Evolutionary conservation across 37 sponge, comb jelly and placozoan species (phyloP).

Genomic region (Beroe ovata): DNA sequence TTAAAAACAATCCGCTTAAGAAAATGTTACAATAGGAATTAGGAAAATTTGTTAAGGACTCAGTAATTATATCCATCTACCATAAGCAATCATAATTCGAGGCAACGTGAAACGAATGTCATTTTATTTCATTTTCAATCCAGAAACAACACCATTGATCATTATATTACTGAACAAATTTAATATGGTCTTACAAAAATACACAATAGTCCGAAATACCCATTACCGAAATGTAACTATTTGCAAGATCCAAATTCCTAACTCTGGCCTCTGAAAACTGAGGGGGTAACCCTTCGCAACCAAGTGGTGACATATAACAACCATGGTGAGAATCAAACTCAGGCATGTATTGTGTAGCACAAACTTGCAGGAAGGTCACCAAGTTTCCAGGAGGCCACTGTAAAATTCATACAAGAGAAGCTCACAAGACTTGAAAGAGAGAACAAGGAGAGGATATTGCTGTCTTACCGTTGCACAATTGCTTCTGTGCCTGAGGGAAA

Average conservation of each 20-base stretch:
- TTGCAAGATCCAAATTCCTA: no score
- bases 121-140: neutral
- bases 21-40: no score
- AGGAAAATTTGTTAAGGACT: neutral
- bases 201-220: neutral
- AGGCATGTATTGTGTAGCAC: no score
- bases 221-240: neutral
- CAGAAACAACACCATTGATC: neutral
- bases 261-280: no score
- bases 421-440: no score
- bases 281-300: no score
- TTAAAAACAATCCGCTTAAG: neutral
- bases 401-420: neutral
- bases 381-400: no score
- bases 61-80: no score
- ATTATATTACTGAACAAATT: neutral
- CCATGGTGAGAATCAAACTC: no score
- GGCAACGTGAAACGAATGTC: neutral
- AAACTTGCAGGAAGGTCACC: no score
- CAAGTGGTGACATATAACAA: no score
- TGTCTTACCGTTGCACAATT: neutral
- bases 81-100: no score
- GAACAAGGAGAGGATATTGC: neutral
- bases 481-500: neutral
- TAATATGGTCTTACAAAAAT: neutral